Conservation (phyloP, 2,797 vertebrate genomes). For the Ctenopoma kingsleyae region DNA sequence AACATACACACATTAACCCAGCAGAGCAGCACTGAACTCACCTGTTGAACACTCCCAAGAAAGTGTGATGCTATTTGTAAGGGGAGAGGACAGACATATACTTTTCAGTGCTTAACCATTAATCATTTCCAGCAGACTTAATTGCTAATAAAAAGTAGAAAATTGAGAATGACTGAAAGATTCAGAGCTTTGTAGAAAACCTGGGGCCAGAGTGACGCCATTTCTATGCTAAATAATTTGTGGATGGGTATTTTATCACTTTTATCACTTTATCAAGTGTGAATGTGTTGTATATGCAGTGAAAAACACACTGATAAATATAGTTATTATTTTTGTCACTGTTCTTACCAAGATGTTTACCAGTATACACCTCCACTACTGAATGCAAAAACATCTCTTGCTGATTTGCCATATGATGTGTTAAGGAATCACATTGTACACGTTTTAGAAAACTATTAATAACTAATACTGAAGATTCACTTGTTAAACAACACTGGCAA, state of each 20-base stretch:
- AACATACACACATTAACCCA: background rate
- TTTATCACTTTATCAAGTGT: background rate
- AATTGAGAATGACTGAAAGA: no score
- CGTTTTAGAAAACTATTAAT: slow-evolving; percentile 19
- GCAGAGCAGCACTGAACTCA: background rate
- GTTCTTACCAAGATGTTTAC: background rate
- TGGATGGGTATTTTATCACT: background rate
- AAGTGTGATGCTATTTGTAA: background rate
- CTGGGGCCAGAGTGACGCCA: background rate
- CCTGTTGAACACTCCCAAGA: background rate
- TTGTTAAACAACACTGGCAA: slow-evolving; percentile 3
- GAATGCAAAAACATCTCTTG: slow-evolving; percentile 13
- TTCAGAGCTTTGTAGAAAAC: background rate
- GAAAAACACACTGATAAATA: slow-evolving; percentile 23
- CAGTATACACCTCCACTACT: slow-evolving; percentile 1
- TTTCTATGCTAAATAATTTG: background rate
- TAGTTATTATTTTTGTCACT: slow-evolving; percentile 5
- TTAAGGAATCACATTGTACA: slow-evolving; percentile 16
- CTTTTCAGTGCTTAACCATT: background rate
- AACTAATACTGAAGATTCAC: slow-evolving; percentile 15
- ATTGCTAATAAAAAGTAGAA: background rate
- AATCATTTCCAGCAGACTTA: background rate
- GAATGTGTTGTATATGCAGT: slow-evolving; percentile 12
- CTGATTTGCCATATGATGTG: slow-evolving; percentile 49
- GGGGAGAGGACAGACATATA: accelerated